phyloP scores from a whole-genome alignment of 2,888 invertebrate species.

The Phania funesta region DNA sequence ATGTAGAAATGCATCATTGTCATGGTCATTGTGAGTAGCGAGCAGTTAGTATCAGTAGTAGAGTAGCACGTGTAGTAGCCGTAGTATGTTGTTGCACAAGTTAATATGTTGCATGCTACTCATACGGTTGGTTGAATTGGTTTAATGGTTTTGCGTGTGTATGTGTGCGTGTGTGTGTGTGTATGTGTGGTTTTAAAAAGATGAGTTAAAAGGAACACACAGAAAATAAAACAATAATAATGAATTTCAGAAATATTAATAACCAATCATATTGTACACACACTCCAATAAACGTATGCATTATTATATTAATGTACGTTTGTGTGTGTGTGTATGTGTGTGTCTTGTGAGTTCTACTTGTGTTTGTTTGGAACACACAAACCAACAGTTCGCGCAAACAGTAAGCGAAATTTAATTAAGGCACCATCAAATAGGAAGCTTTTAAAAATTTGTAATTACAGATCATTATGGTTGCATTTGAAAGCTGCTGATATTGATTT shows the following conservation, averaged over 20 bases:
- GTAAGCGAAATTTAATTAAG: conserved; percentile 32
- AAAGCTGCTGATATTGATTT: not conserved
- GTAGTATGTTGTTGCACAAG: conserved; percentile 18
- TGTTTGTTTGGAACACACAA: not conserved
- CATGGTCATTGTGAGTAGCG: conserved; percentile 25
- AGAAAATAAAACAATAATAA: conserved; percentile 59
- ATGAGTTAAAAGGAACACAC: conserved; percentile 45
- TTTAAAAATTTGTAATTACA: conserved; percentile 21
- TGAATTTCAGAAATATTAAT: conserved; percentile 67
- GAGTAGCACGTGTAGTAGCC: not conserved
- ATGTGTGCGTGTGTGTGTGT: conserved; percentile 39
- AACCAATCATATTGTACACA: conserved; percentile 57
- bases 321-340: not conserved
- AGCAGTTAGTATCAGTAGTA: conserved; percentile 9
- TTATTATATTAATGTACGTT: not conserved
- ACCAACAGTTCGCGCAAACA: conserved; percentile 2
- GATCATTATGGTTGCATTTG: conserved; percentile 14
- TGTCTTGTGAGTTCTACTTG: not conserved
- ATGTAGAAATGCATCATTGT: conserved; percentile 45
- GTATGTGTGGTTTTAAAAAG: conserved; percentile 53
- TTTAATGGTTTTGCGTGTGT: conserved; percentile 56
- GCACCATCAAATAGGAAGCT: conserved; percentile 12
- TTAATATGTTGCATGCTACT: conserved; percentile 59
- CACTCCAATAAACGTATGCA: not conserved
- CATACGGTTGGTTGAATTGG: conserved; percentile 55